phyloP scores from a whole-genome alignment of 2,888 invertebrate genomes.

The Pachydiplax longipennis region DNA sequence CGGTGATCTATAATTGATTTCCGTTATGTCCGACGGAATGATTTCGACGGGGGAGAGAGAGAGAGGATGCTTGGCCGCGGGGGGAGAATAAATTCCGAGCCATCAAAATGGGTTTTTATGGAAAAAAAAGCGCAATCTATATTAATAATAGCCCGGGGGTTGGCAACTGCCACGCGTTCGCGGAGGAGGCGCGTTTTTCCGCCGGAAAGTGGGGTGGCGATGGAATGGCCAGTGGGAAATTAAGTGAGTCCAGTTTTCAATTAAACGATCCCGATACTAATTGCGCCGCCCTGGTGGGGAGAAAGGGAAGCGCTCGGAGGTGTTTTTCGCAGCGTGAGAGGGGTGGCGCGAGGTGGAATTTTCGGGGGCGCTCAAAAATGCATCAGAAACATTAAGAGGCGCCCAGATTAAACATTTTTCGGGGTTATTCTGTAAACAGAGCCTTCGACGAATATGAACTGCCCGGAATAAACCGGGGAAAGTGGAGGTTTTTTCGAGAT shows the following conservation, averaged over 20 bases:
- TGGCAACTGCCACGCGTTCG: not conserved
- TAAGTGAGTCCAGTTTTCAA: constrained; percentile 35
- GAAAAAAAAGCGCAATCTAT: constrained; percentile 31
- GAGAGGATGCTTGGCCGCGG: not conserved
- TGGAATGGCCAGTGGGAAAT: constrained; percentile 26
- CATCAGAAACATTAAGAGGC: constrained; percentile 7
- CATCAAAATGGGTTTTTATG: not conserved
- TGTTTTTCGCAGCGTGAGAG: not conserved
- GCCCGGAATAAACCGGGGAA: too few species aligned
- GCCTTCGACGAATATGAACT: not conserved
- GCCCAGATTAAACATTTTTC: not conserved
- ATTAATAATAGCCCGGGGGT: not conserved
- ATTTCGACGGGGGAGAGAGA: not conserved
- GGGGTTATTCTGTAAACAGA: not conserved
- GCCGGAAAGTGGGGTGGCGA: not conserved
- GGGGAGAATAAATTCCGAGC: not conserved
- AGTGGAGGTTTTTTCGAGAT: not conserved
- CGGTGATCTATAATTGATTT: constrained; percentile 29
- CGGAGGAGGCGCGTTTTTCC: not conserved
- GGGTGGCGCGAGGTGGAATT: not conserved
- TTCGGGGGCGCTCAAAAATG: not conserved
- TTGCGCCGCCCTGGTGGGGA: not conserved
- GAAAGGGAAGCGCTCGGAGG: not conserved
- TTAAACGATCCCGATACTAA: constrained; percentile 25
- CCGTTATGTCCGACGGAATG: not conserved